A percentile compares a stretch with the other conserved stretches of the same genome.
phyloP scores from a whole-genome alignment of 1,140 invertebrate species.

The Drosophila pachea region DNA sequence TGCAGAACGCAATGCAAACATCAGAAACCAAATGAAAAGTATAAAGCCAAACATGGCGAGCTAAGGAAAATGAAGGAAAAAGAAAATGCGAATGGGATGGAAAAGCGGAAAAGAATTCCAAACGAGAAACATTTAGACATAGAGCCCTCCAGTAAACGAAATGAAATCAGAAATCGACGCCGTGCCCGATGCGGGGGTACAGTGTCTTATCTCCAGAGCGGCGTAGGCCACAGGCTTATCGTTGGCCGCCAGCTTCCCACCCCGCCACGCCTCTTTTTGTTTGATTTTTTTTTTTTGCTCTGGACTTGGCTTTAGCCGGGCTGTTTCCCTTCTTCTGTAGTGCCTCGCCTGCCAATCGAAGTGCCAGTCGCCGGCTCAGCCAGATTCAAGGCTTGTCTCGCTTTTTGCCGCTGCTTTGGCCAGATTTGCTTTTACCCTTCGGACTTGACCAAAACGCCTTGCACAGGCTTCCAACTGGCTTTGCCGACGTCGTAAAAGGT shows the following conservation, averaged over 20 bases:
- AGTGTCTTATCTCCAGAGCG: conserved; percentile 45
- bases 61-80: neutral
- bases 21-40: conserved; percentile 33
- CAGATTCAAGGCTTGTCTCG: neutral
- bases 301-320: conserved; percentile 24
- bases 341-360: conserved; percentile 27
- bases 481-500: conserved; percentile 2
- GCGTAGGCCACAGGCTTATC: conserved; percentile 49
- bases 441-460: too few species aligned
- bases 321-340: conserved; percentile 19
- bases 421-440: too few species aligned
- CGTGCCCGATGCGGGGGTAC: conserved; percentile 5
- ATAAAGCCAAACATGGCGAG: conserved; percentile 3
- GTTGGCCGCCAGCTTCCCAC: conserved; percentile 3
- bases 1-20: conserved; percentile 44
- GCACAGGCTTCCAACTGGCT: too few species aligned
- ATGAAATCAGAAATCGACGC: conserved; percentile 66
- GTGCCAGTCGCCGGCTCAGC: conserved; percentile 17
- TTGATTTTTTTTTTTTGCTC: conserved; percentile 49
- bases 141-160: conserved; percentile 34
- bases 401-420: too few species aligned
- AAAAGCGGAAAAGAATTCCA: neutral
- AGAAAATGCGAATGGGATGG: too few species aligned
- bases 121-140: conserved; percentile 47
- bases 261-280: conserved; percentile 20